A percentile compares a stretch with the other conserved stretches of the same genome.
These are phyloP conservation scores for Molothrus aeneus DNA, from an alignment of 2,797 vertebrate species.

Conservation along the genomic window DNA sequence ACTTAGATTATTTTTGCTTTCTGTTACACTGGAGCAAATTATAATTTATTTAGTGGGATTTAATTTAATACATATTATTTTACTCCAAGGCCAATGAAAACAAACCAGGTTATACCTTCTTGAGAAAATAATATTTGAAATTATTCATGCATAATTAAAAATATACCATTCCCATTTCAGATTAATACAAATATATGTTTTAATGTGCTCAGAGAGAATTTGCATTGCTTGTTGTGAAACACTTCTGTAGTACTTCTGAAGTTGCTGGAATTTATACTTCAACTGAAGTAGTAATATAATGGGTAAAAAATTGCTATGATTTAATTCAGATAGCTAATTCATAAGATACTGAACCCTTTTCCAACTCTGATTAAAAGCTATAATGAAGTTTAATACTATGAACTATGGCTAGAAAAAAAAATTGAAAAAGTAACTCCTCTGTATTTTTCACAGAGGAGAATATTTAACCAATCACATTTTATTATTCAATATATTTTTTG, in stretches of 20 bases:
- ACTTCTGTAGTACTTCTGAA: not conserved
- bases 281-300: not conserved
- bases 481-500: not conserved
- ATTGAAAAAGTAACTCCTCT: not conserved
- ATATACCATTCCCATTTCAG: not conserved
- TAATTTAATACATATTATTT: not conserved
- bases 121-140: not conserved
- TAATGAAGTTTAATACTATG: not conserved
- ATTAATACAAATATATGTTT: not conserved
- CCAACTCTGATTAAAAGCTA: not conserved
- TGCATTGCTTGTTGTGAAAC: not conserved
- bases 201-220: not conserved
- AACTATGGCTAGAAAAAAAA: not conserved
- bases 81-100: not conserved
- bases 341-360: not conserved
- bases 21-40: not conserved
- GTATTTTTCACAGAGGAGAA: not conserved
- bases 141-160: not conserved
- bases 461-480: not conserved
- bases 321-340: not conserved
- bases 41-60: conserved; percentile 6
- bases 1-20: not conserved
- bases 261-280: not conserved
- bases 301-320: not conserved
- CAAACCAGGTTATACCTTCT: not conserved